phyloP scores from a whole-genome alignment of 2,113 vertebrate genomes.

The Albula goreensis region DNA sequence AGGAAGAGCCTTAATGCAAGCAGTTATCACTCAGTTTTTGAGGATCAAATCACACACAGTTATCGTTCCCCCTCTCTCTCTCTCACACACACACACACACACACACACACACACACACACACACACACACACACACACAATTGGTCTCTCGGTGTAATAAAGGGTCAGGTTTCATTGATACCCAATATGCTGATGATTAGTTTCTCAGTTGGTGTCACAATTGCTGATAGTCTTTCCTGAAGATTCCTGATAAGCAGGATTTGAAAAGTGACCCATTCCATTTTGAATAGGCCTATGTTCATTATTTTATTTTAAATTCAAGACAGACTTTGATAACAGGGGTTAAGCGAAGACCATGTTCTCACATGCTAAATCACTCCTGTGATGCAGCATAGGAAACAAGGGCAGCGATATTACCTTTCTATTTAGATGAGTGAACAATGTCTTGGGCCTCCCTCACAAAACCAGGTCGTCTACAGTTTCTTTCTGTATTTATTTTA shows the following conservation, averaged over 20 bases:
- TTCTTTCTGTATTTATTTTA: neutral
- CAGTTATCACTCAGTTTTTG: no score
- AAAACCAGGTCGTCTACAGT: neutral
- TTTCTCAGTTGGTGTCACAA: neutral
- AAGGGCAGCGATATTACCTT: slow-evolving; percentile 3
- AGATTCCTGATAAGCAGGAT: neutral
- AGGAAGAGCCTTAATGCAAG: no score
- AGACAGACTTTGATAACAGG: neutral
- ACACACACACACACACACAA: no score
- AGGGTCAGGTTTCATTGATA: slow-evolving; percentile 7
- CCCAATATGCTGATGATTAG: neutral
- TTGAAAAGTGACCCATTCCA: neutral
- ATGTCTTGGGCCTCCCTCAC: neutral
- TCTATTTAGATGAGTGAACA: neutral
- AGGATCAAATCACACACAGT: no score
- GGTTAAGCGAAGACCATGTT: neutral
- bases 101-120: no score
- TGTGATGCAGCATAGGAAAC: neutral
- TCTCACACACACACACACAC: no score
- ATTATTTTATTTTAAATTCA: neutral
- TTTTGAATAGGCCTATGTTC: neutral
- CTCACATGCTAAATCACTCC: neutral
- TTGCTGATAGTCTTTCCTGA: neutral
- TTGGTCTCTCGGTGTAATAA: neutral
- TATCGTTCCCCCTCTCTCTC: no score